phyloP scores from a whole-genome alignment of 2,113 vertebrate genomes.

The Syngnathus scovelli region DNA sequence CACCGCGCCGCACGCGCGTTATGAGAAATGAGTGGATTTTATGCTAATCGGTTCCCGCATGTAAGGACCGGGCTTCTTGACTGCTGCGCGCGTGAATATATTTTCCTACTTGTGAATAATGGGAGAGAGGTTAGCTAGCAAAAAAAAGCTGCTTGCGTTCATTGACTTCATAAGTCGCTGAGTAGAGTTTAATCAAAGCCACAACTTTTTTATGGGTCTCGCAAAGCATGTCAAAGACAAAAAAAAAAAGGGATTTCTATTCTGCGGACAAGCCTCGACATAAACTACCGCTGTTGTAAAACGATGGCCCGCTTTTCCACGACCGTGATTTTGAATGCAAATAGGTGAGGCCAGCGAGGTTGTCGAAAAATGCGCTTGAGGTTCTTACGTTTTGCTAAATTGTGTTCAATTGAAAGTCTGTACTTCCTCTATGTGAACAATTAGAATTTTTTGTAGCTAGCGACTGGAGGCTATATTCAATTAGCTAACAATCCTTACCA shows the following conservation, averaged over 20 bases:
- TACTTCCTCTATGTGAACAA: too few species aligned
- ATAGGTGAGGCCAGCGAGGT: background rate
- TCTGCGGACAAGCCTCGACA: constrained; percentile 21
- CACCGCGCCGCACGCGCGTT: constrained; percentile 17
- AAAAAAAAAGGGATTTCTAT: constrained; percentile 40
- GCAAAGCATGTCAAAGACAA: constrained; percentile 11
- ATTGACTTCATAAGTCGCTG: constrained; percentile 1
- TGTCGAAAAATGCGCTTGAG: background rate
- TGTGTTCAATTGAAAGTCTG: too few species aligned
- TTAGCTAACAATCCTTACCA: too few species aligned
- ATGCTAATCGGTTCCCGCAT: constrained; percentile 58
- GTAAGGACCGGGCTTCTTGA: constrained; percentile 37
- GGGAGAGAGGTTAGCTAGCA: constrained; percentile 13
- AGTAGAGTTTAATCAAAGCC: constrained; percentile 2
- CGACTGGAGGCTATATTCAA: too few species aligned
- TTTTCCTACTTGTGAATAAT: constrained; percentile 15
- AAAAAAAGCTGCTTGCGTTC: background rate
- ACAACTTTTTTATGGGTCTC: constrained; percentile 8
- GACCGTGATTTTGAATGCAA: too few species aligned
- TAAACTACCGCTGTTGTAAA: background rate
- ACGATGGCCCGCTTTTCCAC: background rate
- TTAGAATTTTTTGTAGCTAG: too few species aligned
- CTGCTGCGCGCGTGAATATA: constrained; percentile 2
- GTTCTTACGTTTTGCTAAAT: too few species aligned
- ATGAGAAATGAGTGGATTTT: constrained; percentile 48